Evolutionary conservation across 2,888 invertebrate genomes (phyloP).

Genomic region (Megamerina dolium): DNA sequence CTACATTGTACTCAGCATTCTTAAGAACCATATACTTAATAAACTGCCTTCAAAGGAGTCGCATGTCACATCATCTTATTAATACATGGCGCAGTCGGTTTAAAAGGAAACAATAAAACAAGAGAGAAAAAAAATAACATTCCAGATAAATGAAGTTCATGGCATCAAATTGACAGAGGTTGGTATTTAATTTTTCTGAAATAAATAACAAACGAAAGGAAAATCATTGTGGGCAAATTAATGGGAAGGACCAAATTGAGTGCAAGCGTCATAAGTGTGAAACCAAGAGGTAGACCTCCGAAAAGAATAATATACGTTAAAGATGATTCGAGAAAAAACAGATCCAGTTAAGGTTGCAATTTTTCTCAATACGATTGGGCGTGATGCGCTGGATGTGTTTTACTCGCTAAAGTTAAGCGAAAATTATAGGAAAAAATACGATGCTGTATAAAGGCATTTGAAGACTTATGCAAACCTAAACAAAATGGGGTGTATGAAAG

Average conservation of each 20-base stretch:
- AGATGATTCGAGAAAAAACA: too few relatives aligned
- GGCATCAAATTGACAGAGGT: too few relatives aligned
- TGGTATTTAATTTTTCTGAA: too few relatives aligned
- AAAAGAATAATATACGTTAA: not conserved
- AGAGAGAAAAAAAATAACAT: too few relatives aligned
- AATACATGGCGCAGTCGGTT: too few relatives aligned
- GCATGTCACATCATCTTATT: too few relatives aligned
- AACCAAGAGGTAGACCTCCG: slow-evolving; percentile 1
- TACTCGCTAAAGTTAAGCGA: slow-evolving; percentile 23
- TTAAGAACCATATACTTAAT: too few relatives aligned
- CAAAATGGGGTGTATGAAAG: slow-evolving; percentile 17
- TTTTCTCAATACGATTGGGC: slow-evolving; percentile 26
- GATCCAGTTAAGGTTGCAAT: slow-evolving; percentile 24
- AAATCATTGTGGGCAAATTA: not conserved
- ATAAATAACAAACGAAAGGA: too few relatives aligned
- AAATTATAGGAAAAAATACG: slow-evolving; percentile 18
- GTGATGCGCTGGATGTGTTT: slow-evolving; percentile 29
- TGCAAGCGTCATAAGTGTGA: not conserved
- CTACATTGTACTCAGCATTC: too few relatives aligned
- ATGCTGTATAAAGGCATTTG: slow-evolving; percentile 23
- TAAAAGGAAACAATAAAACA: too few relatives aligned
- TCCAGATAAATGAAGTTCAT: too few relatives aligned
- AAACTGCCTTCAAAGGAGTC: too few relatives aligned
- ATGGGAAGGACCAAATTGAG: not conserved
- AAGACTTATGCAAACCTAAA: slow-evolving; percentile 17